These are phyloP conservation scores for Gallinago stenura DNA, from an alignment of 2,797 vertebrate species.

Conservation along the genomic window DNA sequence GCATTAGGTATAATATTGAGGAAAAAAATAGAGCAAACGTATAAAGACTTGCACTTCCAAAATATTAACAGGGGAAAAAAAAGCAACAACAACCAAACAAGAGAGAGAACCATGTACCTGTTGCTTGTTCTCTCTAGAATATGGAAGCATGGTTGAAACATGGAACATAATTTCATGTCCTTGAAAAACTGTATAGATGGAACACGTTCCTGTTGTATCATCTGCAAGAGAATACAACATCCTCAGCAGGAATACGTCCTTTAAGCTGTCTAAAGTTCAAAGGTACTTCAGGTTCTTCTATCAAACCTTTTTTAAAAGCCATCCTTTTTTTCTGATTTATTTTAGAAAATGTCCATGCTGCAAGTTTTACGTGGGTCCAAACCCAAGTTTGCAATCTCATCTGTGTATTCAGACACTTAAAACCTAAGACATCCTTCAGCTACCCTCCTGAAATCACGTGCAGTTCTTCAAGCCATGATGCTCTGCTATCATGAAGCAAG, in stretches of 20 bases:
- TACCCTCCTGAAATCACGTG: background rate
- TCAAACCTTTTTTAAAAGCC: background rate
- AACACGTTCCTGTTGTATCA: conserved; percentile 95
- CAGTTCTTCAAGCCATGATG: background rate
- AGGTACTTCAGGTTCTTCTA: background rate
- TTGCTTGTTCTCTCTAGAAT: conserved; percentile 98
- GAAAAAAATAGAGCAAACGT: background rate
- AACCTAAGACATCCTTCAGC: background rate
- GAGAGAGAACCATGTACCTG: conserved; percentile 84
- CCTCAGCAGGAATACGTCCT: background rate
- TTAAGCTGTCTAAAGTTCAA: background rate
- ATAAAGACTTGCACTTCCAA: background rate
- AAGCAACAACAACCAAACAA: background rate
- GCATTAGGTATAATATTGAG: background rate
- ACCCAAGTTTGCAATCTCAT: background rate
- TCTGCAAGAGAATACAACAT: conserved; percentile 80
- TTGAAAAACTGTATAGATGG: conserved; percentile 97
- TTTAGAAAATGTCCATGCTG: background rate
- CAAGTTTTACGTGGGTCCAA: background rate
- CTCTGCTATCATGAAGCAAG: background rate
- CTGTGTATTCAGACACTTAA: background rate
- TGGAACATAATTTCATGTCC: conserved; percentile 99
- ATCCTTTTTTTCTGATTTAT: background rate
- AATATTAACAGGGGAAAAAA: background rate
- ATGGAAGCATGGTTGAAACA: conserved; percentile 97